A percentile compares a stretch with the other conserved stretches of the same genome.
Conservation (phyloP, 2,113 vertebrate genomes). For the Pyxicephalus adspersus region DNA sequence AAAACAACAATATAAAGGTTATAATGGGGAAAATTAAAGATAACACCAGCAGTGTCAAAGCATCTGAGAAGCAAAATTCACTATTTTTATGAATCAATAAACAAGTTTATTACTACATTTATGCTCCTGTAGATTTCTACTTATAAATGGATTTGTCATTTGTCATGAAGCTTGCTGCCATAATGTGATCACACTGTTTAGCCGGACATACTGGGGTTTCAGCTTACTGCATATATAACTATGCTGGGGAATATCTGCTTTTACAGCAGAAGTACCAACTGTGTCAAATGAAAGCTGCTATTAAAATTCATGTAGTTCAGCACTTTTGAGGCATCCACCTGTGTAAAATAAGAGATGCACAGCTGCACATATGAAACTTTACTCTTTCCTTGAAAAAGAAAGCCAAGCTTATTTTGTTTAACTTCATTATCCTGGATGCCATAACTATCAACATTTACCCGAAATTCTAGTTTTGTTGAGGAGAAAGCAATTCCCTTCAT, state of each 20-base stretch:
- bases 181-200: constrained; percentile 15
- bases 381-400: neutral
- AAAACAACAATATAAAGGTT: neutral
- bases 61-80: neutral
- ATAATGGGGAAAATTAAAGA: neutral
- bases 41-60: neutral
- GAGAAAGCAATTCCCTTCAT: too few species aligned
- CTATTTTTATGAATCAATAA: constrained; percentile 9
- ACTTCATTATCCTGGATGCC: too few species aligned
- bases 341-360: constrained; percentile 18
- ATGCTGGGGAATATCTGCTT: constrained; percentile 31
- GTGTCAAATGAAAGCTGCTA: constrained; percentile 26
- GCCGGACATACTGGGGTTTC: neutral
- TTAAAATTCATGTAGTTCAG: constrained; percentile 17
- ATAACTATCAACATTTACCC: too few species aligned
- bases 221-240: constrained; percentile 19
- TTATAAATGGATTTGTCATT: constrained; percentile 10
- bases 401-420: too few species aligned
- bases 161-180: constrained; percentile 17
- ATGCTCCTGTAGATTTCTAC: neutral
- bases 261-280: constrained; percentile 24
- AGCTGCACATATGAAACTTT: constrained; percentile 6
- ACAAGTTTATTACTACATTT: neutral
- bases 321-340: constrained; percentile 17
- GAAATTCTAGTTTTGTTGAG: too few species aligned